Conservation (phyloP, 1,140 invertebrate species). For the Psilanteris sp. region DNA sequence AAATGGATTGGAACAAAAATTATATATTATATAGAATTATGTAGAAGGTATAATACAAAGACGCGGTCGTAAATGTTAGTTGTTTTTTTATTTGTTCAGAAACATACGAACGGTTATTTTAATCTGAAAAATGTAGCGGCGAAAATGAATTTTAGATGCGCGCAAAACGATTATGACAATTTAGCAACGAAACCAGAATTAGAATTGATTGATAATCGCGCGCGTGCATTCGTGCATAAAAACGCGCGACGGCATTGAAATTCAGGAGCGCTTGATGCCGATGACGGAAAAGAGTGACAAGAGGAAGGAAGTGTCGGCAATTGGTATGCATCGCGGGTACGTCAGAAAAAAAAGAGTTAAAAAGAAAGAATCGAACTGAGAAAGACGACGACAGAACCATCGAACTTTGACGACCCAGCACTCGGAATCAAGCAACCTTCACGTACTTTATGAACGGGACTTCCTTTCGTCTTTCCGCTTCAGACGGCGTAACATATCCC, state of each 20-base stretch:
- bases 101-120: no score
- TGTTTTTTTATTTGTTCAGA: no score
- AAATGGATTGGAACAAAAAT: no score
- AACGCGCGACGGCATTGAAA: conserved; percentile 66
- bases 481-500: conserved; percentile 44
- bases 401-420: conserved; percentile 72
- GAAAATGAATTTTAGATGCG: conserved; percentile 15
- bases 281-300: conserved; percentile 71
- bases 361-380: conserved; percentile 27
- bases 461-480: conserved; percentile 71
- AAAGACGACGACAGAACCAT: conserved; percentile 63
- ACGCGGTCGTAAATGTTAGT: no score
- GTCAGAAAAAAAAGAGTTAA: conserved; percentile 52
- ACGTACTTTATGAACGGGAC: conserved; percentile 68
- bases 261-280: conserved; percentile 63
- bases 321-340: conserved; percentile 70
- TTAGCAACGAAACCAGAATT: conserved; percentile 42
- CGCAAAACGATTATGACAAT: conserved; percentile 29
- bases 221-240: conserved; percentile 58
- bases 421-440: conserved; percentile 43
- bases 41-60: no score
- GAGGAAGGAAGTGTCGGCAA: conserved; percentile 75
- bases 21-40: no score
- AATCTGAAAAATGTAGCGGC: no score
- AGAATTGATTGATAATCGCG: conserved; percentile 61